Percentiles rank a stretch among this genome's conserved stretches.
Evolutionary conservation across 2,797 vertebrate species (phyloP).

Genomic region (Arctocebus calabarensis): DNA sequence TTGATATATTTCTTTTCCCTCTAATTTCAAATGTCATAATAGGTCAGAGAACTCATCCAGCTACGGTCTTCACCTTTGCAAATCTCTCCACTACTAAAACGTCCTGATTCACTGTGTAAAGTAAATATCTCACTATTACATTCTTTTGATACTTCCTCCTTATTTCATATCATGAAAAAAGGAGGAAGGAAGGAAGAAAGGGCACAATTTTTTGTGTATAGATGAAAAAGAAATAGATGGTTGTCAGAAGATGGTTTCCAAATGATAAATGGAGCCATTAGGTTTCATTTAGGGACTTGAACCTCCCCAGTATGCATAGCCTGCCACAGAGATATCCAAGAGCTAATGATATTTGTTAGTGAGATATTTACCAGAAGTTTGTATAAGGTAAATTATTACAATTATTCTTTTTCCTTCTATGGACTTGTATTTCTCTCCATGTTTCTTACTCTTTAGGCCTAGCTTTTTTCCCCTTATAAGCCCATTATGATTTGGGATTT

Average conservation of each 20-base stretch:
- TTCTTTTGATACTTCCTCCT: slow-evolving; percentile 49
- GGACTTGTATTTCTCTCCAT: neutral
- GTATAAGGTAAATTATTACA: slow-evolving; percentile 24
- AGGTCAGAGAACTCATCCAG: neutral
- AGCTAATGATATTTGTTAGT: slow-evolving; percentile 33
- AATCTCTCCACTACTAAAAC: slow-evolving; percentile 31
- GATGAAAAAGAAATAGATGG: slow-evolving; percentile 57
- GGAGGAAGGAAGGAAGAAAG: slow-evolving; percentile 50
- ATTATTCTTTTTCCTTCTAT: slow-evolving; percentile 27
- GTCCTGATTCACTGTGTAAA: neutral
- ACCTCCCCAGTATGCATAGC: neutral
- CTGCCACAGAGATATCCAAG: slow-evolving; percentile 6
- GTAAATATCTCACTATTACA: slow-evolving; percentile 42
- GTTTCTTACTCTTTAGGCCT: neutral
- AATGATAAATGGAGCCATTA: slow-evolving; percentile 53
- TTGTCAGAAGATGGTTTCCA: slow-evolving; percentile 46
- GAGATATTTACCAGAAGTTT: slow-evolving; percentile 48
- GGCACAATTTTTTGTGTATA: neutral
- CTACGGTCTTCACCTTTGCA: neutral
- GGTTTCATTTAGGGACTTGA: slow-evolving; percentile 54
- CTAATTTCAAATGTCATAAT: slow-evolving; percentile 2
- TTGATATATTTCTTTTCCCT: neutral
- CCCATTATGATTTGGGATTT: neutral
- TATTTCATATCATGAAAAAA: neutral
- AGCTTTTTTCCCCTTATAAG: neutral